Base-by-base conservation (phyloP, 1,140 invertebrate genomes). In the Pseudachorutes palmiensis region DNA sequence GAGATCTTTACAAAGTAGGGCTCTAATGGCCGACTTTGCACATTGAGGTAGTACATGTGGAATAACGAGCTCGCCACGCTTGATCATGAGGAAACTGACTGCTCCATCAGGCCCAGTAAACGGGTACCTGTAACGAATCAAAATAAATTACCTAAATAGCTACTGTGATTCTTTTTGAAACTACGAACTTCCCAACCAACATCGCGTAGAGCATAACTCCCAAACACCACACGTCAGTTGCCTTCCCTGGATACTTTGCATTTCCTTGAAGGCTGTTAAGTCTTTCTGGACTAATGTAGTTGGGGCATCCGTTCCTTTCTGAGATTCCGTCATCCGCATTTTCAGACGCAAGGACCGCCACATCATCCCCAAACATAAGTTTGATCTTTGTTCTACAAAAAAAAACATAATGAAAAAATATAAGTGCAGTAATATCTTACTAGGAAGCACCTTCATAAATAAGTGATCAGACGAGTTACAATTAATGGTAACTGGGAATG, bases 191-290 rank as follows among this genome's bases (percentile, higher is more conserved):
- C 75, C 94, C 94, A 70, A 95, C 89, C 64, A 98, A 84, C 91
- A 97, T 94, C 55, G 94, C 96, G 82, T 96, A 98, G 0, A 97
- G 82, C 75, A 97, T 90, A 55, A 98, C 92, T 33, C 95, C 95
- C 2, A 97, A 82, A 2, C 91, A 92, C 95, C 95, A 98, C 82
- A 95, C 91, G 79, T 97, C 95, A 1, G 94, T 92, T 0, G 92
- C 88, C 76, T 90, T 87, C 32, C 94, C 94, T 16, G 92, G 93
- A 80, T 97, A 98, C 28, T 87, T 87, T 28, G 57, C 58, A 74
- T 89, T 88, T 3, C 88, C 87, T 68, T 88, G 82, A 22, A 91
- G 78, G 68, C 90, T 86, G 79, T 91, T 89, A 24, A 74, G 72
- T 26, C 74, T 75, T 78, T 86, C 84, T 0, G 95, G 95, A 69